A percentile compares a stretch with the other conserved stretches of the same genome.
phyloP scores from a whole-genome alignment of 2,797 vertebrate genomes.

The Cichlasoma orientale region DNA sequence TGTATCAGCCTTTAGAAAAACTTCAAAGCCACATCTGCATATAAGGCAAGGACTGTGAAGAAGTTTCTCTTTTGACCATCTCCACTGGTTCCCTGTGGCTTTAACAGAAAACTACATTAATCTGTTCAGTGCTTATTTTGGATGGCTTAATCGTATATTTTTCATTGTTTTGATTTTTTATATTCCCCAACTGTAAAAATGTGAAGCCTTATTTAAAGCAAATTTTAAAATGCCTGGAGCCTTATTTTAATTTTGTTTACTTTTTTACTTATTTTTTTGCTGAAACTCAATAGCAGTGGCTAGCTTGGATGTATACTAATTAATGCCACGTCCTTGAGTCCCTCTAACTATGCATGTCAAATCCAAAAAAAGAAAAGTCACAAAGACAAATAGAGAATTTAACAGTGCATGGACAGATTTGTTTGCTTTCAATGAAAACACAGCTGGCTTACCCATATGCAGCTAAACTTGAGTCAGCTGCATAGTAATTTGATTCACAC shows the following conservation, averaged over 20 bases:
- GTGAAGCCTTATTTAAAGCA: neutral
- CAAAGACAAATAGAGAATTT: neutral
- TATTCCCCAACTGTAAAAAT: neutral
- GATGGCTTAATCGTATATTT: no score
- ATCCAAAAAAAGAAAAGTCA: neutral
- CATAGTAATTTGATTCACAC: no score
- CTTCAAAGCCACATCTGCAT: neutral
- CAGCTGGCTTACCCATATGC: no score
- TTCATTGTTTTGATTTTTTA: neutral
- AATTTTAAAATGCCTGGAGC: neutral
- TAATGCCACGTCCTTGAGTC: neutral
- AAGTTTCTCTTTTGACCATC: neutral
- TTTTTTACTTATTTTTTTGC: neutral
- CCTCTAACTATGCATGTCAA: neutral
- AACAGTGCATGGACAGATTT: no score
- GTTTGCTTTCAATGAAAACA: neutral
- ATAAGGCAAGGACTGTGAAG: neutral
- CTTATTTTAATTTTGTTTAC: neutral
- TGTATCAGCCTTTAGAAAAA: neutral
- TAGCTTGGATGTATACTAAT: neutral
- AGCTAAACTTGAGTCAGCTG: no score
- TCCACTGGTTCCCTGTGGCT: neutral
- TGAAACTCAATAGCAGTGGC: fast-evolving
- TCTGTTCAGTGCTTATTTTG: neutral
- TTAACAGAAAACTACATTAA: neutral